Evolutionary conservation across 2,113 vertebrate genomes (phyloP).

Genomic region (Salvator merianae): DNA sequence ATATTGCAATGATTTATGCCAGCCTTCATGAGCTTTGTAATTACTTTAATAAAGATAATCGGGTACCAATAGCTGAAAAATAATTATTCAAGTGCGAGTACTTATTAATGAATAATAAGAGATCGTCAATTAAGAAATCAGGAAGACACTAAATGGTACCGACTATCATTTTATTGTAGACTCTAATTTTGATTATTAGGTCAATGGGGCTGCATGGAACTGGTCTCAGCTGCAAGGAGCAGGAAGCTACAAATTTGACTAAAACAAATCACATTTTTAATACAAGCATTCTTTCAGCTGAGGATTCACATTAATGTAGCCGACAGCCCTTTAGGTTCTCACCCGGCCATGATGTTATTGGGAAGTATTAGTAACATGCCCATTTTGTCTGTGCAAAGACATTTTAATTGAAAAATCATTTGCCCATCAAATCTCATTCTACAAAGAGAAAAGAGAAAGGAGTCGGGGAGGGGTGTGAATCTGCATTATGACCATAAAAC

Average conservation of each 20-base stretch:
- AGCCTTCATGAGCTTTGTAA: conserved; percentile 29
- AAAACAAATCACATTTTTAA: conserved; percentile 60
- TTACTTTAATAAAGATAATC: conserved; percentile 48
- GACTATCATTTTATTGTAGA: conserved; percentile 3
- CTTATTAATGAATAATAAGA: conserved; percentile 54
- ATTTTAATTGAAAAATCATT: conserved; percentile 85
- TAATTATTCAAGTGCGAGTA: conserved; percentile 35
- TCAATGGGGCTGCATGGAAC: conserved; percentile 37
- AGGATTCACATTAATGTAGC: conserved; percentile 33
- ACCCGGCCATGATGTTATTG: conserved; percentile 50
- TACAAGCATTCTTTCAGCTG: conserved; percentile 27
- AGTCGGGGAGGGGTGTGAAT: conserved; percentile 7
- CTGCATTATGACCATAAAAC: conserved; percentile 75
- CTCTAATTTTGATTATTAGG: conserved; percentile 44
- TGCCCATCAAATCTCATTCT: conserved; percentile 76
- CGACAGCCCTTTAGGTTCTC: conserved; percentile 46
- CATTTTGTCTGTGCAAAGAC: conserved; percentile 69
- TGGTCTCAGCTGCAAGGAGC: neutral
- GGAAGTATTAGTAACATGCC: conserved; percentile 67
- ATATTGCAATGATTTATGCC: conserved; percentile 44
- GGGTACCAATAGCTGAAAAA: conserved; percentile 35
- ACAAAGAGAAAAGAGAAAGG: conserved; percentile 48
- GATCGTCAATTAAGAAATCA: conserved; percentile 30
- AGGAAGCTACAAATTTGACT: conserved; percentile 54
- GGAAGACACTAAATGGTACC: conserved; percentile 15